Evolutionary conservation across 2,888 invertebrate species (phyloP).

Genomic region (Cerceris rybyensis): DNA sequence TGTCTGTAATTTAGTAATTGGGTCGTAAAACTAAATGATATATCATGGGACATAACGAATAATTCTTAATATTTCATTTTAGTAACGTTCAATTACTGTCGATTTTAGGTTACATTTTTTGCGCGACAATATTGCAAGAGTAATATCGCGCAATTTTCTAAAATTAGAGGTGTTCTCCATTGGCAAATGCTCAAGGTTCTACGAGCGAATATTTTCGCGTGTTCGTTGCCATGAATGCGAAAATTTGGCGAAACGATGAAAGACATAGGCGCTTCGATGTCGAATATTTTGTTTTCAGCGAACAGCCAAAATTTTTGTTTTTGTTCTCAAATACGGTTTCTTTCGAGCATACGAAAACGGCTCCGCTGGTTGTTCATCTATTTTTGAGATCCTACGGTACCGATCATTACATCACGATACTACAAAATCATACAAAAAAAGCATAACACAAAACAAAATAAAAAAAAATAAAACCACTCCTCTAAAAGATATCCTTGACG

Average conservation of each 20-base stretch:
- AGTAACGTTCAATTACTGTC: no score
- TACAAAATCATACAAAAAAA: slow-evolving; percentile 48
- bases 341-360: slow-evolving; percentile 6
- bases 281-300: slow-evolving; percentile 9
- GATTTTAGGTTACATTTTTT: no score
- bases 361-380: slow-evolving; percentile 28
- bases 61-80: no score
- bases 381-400: slow-evolving; percentile 19
- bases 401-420: slow-evolving; percentile 53
- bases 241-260: slow-evolving; percentile 24
- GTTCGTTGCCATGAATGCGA: slow-evolving; percentile 8
- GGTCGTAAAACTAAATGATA: no score
- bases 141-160: background rate
- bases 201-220: background rate
- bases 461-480: slow-evolving; percentile 18
- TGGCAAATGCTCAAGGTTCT: slow-evolving; percentile 33
- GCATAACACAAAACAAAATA: no score
- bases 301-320: slow-evolving; percentile 15
- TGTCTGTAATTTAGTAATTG: no score
- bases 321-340: background rate
- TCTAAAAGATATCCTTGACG: slow-evolving; percentile 65
- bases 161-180: background rate
- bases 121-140: no score
- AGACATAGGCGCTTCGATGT: slow-evolving; percentile 42
- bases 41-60: no score